These are phyloP conservation scores for Ondatra zibethicus DNA, from an alignment of 2,113 vertebrate species.

Conservation along the genomic window DNA sequence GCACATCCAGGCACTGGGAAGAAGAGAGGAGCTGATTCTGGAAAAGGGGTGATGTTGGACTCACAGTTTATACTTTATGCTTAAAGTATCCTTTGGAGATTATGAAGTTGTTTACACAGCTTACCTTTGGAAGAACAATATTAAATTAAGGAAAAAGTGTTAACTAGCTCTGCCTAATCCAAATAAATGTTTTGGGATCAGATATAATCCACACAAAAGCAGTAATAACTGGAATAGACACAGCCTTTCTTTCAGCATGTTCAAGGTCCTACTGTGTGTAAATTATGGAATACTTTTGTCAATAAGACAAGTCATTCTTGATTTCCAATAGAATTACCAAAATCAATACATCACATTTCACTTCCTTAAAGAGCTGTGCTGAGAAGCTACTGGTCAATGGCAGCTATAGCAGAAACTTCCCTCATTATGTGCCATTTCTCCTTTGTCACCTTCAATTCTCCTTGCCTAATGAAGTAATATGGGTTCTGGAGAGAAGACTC, in stretches of 20 bases:
- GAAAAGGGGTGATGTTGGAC: neutral
- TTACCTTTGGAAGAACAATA: neutral
- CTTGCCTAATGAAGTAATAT: neutral
- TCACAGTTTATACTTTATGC: constrained; percentile 56
- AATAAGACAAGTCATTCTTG: constrained; percentile 7
- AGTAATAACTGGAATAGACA: neutral
- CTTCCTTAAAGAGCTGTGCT: neutral
- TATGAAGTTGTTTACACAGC: constrained; percentile 12
- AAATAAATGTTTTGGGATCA: neutral
- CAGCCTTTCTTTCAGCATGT: neutral
- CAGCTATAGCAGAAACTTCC: neutral
- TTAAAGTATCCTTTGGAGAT: neutral
- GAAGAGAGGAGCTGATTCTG: neutral
- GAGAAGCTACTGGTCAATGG: neutral
- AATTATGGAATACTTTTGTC: constrained; percentile 46
- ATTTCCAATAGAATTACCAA: constrained; percentile 41
- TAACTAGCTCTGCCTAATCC: neutral
- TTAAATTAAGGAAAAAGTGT: constrained; percentile 40
- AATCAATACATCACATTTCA: constrained; percentile 13
- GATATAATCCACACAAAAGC: neutral
- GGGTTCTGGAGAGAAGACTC: neutral
- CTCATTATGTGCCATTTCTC: neutral
- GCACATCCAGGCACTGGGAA: neutral
- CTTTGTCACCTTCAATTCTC: neutral
- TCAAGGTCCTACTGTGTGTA: neutral